Conservation (phyloP, 1,140 invertebrate genomes). For the Copidosoma floridanum region DNA sequence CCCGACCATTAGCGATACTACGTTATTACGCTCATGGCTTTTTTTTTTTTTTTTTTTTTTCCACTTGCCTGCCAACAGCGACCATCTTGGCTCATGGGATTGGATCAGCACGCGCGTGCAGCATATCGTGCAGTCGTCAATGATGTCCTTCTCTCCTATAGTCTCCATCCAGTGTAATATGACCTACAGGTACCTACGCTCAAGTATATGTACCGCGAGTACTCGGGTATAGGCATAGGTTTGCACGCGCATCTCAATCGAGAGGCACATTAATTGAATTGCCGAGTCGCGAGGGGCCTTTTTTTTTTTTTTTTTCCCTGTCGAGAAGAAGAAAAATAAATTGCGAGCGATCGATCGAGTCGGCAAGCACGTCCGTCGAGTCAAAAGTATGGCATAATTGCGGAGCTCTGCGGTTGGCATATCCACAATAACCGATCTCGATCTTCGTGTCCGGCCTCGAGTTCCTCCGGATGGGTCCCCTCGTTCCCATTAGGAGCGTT, state of each 20-base stretch:
- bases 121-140: too few species aligned
- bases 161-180: background rate
- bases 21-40: slow-evolving; percentile 57
- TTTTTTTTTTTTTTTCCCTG: too few species aligned
- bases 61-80: too few species aligned
- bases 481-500: too few species aligned
- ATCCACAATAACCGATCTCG: too few species aligned
- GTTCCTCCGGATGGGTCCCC: too few species aligned
- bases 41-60: too few species aligned
- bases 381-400: background rate
- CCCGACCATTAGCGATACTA: slow-evolving; percentile 56
- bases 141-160: too few species aligned
- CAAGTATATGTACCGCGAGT: background rate
- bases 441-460: too few species aligned
- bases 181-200: background rate
- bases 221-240: background rate
- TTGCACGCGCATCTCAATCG: background rate
- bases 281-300: slow-evolving; percentile 15
- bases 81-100: slow-evolving; percentile 55
- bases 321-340: too few species aligned
- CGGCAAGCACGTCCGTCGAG: background rate
- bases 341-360: slow-evolving; percentile 1
- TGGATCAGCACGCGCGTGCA: slow-evolving; percentile 28
- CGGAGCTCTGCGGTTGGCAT: too few species aligned
- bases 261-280: slow-evolving; percentile 22